phyloP scores from a whole-genome alignment of 2,113 vertebrate species.

The Thamnaconus septentrionalis region DNA sequence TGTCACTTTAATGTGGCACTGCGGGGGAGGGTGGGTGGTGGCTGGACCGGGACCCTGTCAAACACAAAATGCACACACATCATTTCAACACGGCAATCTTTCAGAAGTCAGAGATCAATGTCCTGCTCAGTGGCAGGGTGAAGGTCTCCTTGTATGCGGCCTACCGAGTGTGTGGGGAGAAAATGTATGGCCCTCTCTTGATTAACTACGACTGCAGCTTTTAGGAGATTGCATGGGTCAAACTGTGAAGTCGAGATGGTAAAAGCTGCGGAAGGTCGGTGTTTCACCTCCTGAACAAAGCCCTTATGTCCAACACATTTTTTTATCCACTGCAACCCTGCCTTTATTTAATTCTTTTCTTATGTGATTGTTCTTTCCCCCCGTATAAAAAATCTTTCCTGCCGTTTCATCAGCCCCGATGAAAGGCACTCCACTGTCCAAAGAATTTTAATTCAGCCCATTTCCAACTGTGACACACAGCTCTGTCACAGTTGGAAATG shows the following conservation, averaged over 20 bases:
- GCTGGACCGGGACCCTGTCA: no score
- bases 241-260: slow-evolving; percentile 29
- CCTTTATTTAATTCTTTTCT: background rate
- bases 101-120: slow-evolving; percentile 36
- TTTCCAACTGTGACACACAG: no score
- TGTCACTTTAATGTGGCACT: background rate
- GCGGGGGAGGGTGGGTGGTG: background rate
- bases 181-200: background rate
- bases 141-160: slow-evolving; percentile 33
- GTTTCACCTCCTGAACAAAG: background rate
- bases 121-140: slow-evolving; percentile 12
- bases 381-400: no score
- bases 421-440: no score
- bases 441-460: no score
- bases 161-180: slow-evolving; percentile 30
- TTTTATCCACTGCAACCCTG: background rate
- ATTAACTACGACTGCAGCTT: slow-evolving; percentile 40
- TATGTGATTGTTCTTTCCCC: no score
- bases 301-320: background rate
- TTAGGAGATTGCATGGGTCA: slow-evolving; percentile 62
- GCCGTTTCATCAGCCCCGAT: no score
- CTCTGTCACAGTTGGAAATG: no score
- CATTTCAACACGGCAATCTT: slow-evolving; percentile 10
- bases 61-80: background rate
- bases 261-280: slow-evolving; percentile 28